A percentile compares a stretch with the other conserved stretches of the same genome.
Conservation (phyloP, 2,113 vertebrate genomes). For the Proterorhinus semilunaris region DNA sequence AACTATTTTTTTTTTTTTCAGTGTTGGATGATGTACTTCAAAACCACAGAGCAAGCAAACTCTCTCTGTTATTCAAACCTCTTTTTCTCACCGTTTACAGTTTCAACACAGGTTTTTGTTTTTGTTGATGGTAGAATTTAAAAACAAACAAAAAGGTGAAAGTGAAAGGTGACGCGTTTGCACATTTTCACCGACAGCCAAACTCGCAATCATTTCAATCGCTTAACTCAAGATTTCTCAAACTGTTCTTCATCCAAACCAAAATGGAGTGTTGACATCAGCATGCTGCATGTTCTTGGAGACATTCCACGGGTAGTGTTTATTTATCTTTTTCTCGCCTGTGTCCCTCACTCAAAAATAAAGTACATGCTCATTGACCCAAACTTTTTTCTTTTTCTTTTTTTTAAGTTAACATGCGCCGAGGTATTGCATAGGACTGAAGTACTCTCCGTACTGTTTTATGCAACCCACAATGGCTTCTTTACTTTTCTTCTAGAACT, state of each 20-base stretch:
- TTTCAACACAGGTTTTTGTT: conserved; percentile 63
- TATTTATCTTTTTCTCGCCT: conserved; percentile 29
- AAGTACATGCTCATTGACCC: conserved; percentile 77
- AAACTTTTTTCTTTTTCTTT: conserved; percentile 76
- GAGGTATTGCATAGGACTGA: conserved; percentile 70
- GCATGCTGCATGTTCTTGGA: conserved; percentile 59
- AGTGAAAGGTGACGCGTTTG: conserved; percentile 48
- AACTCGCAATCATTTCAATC: conserved; percentile 47
- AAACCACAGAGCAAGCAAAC: conserved; percentile 75
- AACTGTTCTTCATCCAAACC: conserved; percentile 49
- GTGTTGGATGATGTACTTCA: conserved; percentile 80
- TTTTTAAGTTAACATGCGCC: conserved; percentile 65
- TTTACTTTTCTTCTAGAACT: conserved; percentile 24
- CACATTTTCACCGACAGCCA: conserved; percentile 53
- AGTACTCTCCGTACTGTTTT: conserved; percentile 54
- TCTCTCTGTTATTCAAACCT: conserved; percentile 49
- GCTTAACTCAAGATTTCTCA: conserved; percentile 53
- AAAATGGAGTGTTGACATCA: conserved; percentile 63
- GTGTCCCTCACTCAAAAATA: conserved; percentile 50
- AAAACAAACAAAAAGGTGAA: not conserved
- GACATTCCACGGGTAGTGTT: conserved; percentile 65
- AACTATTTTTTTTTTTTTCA: conserved; percentile 70
- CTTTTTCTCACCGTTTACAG: conserved; percentile 15
- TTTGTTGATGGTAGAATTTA: conserved; percentile 45
- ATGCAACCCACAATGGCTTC: conserved; percentile 64